Evolutionary conservation across 2,797 vertebrate species (phyloP).

Genomic region (Trichosurus vulpecula): DNA sequence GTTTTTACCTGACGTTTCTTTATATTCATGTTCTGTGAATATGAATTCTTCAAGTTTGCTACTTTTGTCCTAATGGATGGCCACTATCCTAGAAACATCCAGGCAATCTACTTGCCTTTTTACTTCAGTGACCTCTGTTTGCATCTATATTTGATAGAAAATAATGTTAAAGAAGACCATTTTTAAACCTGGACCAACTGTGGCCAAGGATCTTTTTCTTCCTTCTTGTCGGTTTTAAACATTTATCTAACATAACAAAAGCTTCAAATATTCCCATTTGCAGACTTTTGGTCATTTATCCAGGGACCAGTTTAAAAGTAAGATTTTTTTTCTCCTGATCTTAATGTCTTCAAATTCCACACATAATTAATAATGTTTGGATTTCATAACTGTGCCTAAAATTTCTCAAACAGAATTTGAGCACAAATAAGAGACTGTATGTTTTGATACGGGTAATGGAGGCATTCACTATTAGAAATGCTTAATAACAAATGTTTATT

Average conservation of each 20-base stretch:
- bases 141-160: background rate
- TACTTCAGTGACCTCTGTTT: background rate
- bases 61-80: background rate
- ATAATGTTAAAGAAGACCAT: background rate
- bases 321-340: background rate
- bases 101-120: background rate
- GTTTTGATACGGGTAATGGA: background rate
- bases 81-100: background rate
- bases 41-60: background rate
- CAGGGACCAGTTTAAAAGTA: background rate
- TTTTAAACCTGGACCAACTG: too few species aligned
- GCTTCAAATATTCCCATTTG: background rate
- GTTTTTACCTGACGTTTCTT: background rate
- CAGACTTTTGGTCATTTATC: background rate
- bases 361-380: background rate
- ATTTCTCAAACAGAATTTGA: background rate
- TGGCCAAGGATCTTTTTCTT: background rate
- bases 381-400: background rate
- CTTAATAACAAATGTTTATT: background rate
- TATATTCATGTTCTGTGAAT: background rate
- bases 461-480: background rate
- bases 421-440: background rate
- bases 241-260: background rate
- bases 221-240: background rate
- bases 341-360: background rate